phyloP scores from a whole-genome alignment of 2,888 invertebrate genomes.

The Pachycephus smyrnensis region DNA sequence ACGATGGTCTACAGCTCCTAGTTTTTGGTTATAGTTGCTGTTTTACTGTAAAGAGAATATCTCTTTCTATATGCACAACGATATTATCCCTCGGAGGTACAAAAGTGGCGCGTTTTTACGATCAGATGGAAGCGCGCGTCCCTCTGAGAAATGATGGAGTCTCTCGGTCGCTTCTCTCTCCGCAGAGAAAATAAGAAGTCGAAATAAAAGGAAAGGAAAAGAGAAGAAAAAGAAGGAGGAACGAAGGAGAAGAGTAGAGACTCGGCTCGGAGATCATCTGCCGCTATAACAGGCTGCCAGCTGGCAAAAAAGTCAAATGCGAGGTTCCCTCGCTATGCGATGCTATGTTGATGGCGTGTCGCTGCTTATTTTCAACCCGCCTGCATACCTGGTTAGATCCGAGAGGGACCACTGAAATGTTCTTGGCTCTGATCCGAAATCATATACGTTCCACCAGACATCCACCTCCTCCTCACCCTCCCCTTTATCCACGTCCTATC shows the following conservation, averaged over 20 bases:
- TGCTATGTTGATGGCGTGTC: conserved; percentile 65
- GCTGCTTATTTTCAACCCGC: conserved; percentile 64
- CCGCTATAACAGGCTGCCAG: conserved; percentile 65
- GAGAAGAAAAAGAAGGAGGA: conserved; percentile 30
- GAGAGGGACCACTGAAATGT: conserved; percentile 57
- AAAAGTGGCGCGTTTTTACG: conserved; percentile 51
- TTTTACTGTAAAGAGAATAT: neutral
- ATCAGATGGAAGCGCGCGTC: conserved; percentile 25
- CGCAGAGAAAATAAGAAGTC: conserved; percentile 35
- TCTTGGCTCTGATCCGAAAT: conserved; percentile 61
- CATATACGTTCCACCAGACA: conserved; percentile 43
- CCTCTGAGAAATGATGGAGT: conserved; percentile 49
- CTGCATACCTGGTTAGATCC: conserved; percentile 64
- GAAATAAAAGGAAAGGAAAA: conserved; percentile 38
- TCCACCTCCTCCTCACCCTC: conserved; percentile 23
- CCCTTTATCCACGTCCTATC: conserved; percentile 5
- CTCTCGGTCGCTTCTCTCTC: conserved; percentile 33
- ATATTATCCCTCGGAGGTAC: conserved; percentile 44
- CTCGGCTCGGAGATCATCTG: conserved; percentile 61
- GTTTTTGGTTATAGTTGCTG: neutral
- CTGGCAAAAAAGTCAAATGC: conserved; percentile 65
- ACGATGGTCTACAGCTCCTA: neutral
- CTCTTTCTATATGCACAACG: conserved; percentile 26
- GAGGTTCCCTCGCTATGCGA: conserved; percentile 56
- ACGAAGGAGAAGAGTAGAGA: conserved; percentile 29